Evolutionary conservation across 2,113 vertebrate genomes (phyloP).

Genomic region (Sceloporus tristichus): DNA sequence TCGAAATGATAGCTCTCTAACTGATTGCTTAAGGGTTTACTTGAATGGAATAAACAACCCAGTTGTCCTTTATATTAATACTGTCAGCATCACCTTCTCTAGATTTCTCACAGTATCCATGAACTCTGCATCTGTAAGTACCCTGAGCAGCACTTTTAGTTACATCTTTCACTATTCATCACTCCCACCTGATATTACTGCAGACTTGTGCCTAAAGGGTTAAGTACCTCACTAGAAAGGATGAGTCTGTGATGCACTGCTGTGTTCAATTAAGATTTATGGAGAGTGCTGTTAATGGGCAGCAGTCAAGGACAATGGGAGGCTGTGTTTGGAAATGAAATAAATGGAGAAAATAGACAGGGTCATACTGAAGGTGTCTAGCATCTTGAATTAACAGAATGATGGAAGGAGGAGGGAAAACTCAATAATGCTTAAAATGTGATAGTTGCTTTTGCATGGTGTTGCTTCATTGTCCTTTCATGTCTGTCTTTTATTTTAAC

Average conservation of each 20-base stretch:
- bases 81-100: neutral
- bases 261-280: slow-evolving; percentile 53
- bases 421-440: neutral
- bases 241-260: slow-evolving; percentile 33
- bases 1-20: neutral
- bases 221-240: slow-evolving; percentile 3
- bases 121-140: neutral
- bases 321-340: slow-evolving; percentile 36
- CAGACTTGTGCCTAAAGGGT: neutral
- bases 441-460: neutral
- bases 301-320: slow-evolving; percentile 47
- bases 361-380: neutral
- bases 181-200: neutral
- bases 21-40: neutral
- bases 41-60: neutral
- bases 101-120: neutral
- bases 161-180: neutral
- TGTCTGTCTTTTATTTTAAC: neutral
- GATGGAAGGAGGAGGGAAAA: neutral
- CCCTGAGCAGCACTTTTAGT: rapidly evolving
- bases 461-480: neutral
- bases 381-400: slow-evolving; percentile 29
- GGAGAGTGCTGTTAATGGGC: slow-evolving; percentile 34
- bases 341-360: slow-evolving; percentile 19
- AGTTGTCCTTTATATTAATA: neutral